Conservation (phyloP, 1,140 invertebrate species). For the Eupristina koningsbergeri region DNA sequence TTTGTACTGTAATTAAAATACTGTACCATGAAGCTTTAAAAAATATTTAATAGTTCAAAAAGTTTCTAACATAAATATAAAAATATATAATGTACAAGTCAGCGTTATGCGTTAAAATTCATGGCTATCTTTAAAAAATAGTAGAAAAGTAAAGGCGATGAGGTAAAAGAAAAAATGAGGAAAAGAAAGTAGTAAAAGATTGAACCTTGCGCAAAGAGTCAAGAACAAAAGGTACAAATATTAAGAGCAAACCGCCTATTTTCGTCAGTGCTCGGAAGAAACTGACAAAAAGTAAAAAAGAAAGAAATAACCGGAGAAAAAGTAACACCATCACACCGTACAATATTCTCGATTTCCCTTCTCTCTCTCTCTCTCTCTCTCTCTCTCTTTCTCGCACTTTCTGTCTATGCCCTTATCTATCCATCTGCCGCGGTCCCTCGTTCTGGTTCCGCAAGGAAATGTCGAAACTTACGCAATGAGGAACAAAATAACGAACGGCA, state of each 20-base stretch:
- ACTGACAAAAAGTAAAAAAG: not conserved
- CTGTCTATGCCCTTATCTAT: not conserved
- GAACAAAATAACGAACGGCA: conserved; percentile 36
- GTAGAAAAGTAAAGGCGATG: not conserved
- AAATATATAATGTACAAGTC: not conserved
- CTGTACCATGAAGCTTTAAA: not conserved
- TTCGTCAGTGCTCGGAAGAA: conserved; percentile 8
- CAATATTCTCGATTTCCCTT: conserved; percentile 24
- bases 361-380: not conserved
- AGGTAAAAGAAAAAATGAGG: not conserved
- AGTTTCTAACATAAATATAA: not conserved
- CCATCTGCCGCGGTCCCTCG: not conserved
- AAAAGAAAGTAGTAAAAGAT: conserved; percentile 21
- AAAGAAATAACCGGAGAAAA: conserved; percentile 9
- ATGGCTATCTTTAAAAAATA: not conserved
- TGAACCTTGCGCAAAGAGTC: not conserved
- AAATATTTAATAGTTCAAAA: not conserved
- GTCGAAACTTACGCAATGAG: conserved; percentile 16
- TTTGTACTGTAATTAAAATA: not conserved
- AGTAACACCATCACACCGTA: too few species aligned
- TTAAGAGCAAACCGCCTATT: conserved; percentile 42
- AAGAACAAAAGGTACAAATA: conserved; percentile 42
- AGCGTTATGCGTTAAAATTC: not conserved
- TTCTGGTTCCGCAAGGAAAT: not conserved
- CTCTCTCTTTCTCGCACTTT: not conserved